A percentile compares a stretch with the other conserved stretches of the same genome.
These are phyloP conservation scores for Caradrina kadenii DNA, from an alignment of 2,888 invertebrate species.

Conservation along the genomic window DNA sequence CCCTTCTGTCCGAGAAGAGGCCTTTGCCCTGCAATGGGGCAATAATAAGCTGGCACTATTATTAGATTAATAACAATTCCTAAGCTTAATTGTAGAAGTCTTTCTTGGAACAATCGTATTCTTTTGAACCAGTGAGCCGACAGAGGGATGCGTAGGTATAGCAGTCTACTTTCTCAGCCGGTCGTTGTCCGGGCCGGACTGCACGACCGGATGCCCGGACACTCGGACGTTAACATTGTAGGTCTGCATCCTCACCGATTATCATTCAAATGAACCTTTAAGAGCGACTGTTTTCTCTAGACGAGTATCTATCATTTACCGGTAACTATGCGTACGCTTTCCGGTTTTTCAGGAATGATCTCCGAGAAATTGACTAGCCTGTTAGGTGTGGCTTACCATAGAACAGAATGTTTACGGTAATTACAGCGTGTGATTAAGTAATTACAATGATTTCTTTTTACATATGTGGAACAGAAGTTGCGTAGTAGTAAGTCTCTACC, in stretches of 20 bases:
- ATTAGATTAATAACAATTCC: too few species aligned
- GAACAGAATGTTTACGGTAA: background rate
- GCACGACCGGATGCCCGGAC: constrained; percentile 65
- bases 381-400: background rate
- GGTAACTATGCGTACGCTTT: constrained; percentile 33
- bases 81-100: too few species aligned
- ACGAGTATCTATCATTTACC: constrained; percentile 8
- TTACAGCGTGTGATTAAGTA: too few species aligned
- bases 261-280: constrained; percentile 66
- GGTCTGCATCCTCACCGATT: constrained; percentile 66
- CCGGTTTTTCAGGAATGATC: constrained; percentile 41
- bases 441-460: too few species aligned
- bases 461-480: too few species aligned
- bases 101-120: background rate
- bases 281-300: constrained; percentile 42
- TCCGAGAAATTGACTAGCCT: constrained; percentile 28
- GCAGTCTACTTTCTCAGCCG: constrained; percentile 66
- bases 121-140: constrained; percentile 3
- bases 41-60: too few species aligned
- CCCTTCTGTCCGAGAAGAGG: too few species aligned
- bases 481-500: too few species aligned
- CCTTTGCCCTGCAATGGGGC: too few species aligned
- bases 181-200: constrained; percentile 59
- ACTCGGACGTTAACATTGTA: constrained; percentile 59
- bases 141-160: constrained; percentile 18